phyloP scores from a whole-genome alignment of 2,797 vertebrate genomes.

The Kryptolebias ocellatus region DNA sequence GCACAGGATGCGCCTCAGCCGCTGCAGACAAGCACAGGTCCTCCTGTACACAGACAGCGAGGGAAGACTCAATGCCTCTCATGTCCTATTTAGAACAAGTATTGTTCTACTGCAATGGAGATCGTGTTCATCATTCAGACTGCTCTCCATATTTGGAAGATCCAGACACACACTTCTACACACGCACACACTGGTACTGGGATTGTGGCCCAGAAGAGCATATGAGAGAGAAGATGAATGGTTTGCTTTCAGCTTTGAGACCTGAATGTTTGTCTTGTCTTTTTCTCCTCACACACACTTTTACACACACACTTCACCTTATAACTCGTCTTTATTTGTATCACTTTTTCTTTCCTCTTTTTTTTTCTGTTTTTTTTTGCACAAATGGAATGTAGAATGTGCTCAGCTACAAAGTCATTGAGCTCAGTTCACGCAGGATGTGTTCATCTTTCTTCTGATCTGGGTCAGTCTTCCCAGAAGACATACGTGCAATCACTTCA shows the following conservation, averaged over 20 bases:
- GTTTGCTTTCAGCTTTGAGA: conserved; percentile 69
- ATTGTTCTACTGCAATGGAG: conserved; percentile 75
- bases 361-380: conserved; percentile 18
- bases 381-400: conserved; percentile 29
- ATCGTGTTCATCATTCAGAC: conserved; percentile 73
- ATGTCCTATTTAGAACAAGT: conserved; percentile 73
- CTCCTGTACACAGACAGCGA: conserved; percentile 37
- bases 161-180: conserved; percentile 9
- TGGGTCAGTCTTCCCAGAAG: conserved; percentile 57
- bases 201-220: conserved; percentile 72
- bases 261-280: conserved; percentile 46
- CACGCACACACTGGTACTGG: conserved; percentile 43
- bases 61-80: conserved; percentile 62
- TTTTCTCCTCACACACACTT: neutral
- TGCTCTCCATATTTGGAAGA: conserved; percentile 60
- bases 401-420: conserved; percentile 25
- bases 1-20: conserved; percentile 39
- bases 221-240: conserved; percentile 76
- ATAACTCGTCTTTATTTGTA: conserved; percentile 19
- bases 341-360: conserved; percentile 3
- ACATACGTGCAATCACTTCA: conserved; percentile 35
- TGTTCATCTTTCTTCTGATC: conserved; percentile 59
- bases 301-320: conserved; percentile 11
- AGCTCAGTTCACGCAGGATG: conserved; percentile 34
- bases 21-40: conserved; percentile 48